phyloP scores from a whole-genome alignment of 2,888 invertebrate genomes.

The Adineta ricciae region DNA sequence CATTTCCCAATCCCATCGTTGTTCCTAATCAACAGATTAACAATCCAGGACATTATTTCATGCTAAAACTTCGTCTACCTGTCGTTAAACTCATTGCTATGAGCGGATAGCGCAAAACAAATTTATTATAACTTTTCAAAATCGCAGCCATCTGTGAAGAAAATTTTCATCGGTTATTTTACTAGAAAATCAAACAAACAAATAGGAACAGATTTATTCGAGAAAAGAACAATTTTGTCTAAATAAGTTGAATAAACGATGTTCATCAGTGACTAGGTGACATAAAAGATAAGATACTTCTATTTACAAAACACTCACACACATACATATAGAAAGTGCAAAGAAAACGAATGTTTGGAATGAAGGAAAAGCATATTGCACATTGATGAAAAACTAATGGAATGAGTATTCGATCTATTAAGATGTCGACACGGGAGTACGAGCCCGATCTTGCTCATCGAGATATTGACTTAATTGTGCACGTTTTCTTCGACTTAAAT shows the following conservation, averaged over 20 bases:
- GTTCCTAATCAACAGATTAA: neutral
- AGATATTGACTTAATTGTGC: neutral
- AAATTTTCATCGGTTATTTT: too few species aligned
- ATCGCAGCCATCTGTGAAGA: neutral
- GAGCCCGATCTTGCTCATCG: neutral
- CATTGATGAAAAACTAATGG: neutral
- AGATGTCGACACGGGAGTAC: neutral
- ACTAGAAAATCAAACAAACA: neutral
- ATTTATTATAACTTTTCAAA: neutral
- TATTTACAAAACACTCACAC: neutral
- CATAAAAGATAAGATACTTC: neutral
- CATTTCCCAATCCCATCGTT: constrained; percentile 29
- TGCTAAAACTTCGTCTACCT: neutral
- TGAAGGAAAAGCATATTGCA: neutral
- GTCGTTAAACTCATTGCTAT: neutral
- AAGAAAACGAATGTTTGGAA: neutral
- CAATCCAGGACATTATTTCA: neutral
- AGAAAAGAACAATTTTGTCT: neutral
- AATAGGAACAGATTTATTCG: neutral
- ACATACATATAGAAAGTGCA: too few species aligned
- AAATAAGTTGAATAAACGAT: neutral
- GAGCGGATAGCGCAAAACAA: neutral
- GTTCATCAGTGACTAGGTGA: neutral
- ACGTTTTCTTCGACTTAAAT: neutral
- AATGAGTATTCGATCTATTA: neutral